Percentiles rank a stretch among this genome's conserved stretches.
phyloP scores from a whole-genome alignment of 2,888 invertebrate species.

The Sesamia inferens region DNA sequence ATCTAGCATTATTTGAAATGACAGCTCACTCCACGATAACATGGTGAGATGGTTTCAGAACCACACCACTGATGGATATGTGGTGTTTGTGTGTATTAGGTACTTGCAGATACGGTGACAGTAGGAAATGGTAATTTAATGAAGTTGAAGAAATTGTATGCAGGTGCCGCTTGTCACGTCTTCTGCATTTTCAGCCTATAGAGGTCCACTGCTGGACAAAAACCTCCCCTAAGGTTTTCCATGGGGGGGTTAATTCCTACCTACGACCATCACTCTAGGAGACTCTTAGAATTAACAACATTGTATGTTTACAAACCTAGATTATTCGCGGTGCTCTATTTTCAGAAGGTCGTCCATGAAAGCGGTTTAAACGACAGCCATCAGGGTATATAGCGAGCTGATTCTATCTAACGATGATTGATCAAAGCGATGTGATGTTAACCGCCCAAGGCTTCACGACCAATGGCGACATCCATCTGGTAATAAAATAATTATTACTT shows the following conservation, averaged over 20 bases:
- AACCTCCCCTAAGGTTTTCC: too few relatives aligned
- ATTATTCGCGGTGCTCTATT: not conserved
- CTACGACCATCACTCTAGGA: too few relatives aligned
- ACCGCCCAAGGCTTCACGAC: not conserved
- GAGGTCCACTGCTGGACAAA: too few relatives aligned
- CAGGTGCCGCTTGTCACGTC: constrained; percentile 30
- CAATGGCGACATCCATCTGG: not conserved
- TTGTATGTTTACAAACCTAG: not conserved
- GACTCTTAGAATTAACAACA: too few relatives aligned
- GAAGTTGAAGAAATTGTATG: constrained; percentile 20
- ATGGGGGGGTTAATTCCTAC: too few relatives aligned
- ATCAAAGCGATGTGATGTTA: constrained; percentile 4
- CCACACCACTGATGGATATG: too few relatives aligned
- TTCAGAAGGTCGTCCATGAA: not conserved
- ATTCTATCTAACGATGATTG: not conserved
- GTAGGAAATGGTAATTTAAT: constrained; percentile 13
- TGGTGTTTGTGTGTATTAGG: not conserved
- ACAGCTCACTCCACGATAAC: too few relatives aligned
- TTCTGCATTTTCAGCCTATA: not conserved
- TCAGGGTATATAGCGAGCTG: not conserved
- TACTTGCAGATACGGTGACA: constrained; percentile 6
- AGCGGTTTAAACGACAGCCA: not conserved
- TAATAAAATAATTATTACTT: constrained; percentile 14
- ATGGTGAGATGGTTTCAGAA: too few relatives aligned
- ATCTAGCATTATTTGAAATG: too few relatives aligned